Evolutionary conservation across 2,797 vertebrate genomes (phyloP), one percentile per base, ranked within the genome.

Genomic region (Urophycis tenuis): DNA sequence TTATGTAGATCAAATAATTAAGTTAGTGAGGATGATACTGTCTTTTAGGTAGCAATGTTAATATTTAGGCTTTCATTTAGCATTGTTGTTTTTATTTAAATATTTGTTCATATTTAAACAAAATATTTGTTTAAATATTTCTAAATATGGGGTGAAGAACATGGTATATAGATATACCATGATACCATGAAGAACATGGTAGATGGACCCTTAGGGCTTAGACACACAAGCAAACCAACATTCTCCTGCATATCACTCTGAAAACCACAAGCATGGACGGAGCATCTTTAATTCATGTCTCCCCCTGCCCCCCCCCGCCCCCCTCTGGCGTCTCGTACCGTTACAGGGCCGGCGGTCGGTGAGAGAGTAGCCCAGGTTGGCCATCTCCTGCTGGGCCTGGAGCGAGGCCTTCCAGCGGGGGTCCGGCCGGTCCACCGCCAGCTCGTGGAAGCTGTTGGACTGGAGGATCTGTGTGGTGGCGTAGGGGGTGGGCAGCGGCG

Each of bases 401-500:
- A 96, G 90, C n/a, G 96, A 96, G 74, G 95, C 94, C 90, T 99
- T 98, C 97, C 97, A 99, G 76, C 97, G 96, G 0, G 95, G 95
- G 86, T 98, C 97, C 32, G 97, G 96, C 82, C 97, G 92, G 86
- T 98, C 97, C 2, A 98, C 96, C 1, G 96, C 96, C 89, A 99
- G 86, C 87, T 99, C 97, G 0, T 99, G 97, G 89, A 98, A 98
- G 91, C 97, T 98, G 89, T 94, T 97, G 87, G 97, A 98, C 91
- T 98, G 97, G 78, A 99, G 89, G 85, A 98, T 98, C 92, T 98
- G 97, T 2, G 96, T 96, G 45, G 97, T 98, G 92, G 97, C 97
- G 75, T 98, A 99, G 1, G 97, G 97, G 0, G 96, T 97, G 71
- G 97, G 95, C 87, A 97, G 96, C 0, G 92, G 91, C 86, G 95